Evolutionary conservation across 2,888 invertebrate genomes (phyloP).

Genomic region (Criorhina ranunculi): DNA sequence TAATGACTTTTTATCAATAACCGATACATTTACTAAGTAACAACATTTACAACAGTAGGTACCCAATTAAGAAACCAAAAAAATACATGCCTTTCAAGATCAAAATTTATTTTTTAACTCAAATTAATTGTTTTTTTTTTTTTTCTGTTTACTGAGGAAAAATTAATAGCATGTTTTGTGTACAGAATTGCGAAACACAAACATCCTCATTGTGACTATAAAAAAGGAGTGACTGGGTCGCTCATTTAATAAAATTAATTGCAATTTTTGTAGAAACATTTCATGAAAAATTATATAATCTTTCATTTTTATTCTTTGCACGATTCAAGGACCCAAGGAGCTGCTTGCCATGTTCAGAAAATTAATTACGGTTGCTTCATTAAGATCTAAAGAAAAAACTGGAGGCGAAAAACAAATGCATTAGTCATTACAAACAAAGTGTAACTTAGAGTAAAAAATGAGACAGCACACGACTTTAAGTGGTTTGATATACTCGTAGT

Average conservation of each 20-base stretch:
- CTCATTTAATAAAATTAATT: constrained; percentile 47
- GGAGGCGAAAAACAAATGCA: constrained; percentile 33
- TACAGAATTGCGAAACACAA: too few species aligned
- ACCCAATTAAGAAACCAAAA: constrained; percentile 28
- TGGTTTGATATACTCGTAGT: neutral
- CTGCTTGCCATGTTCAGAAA: constrained; percentile 30
- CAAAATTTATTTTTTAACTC: constrained; percentile 26
- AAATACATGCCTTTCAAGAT: neutral
- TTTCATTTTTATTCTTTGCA: constrained; percentile 51
- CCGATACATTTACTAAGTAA: neutral
- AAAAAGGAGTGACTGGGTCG: constrained; percentile 31
- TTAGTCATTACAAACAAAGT: constrained; percentile 19
- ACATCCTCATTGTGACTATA: constrained; percentile 18
- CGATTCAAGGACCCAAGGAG: constrained; percentile 19
- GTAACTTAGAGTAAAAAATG: constrained; percentile 1
- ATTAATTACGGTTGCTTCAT: constrained; percentile 54
- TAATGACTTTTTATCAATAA: too few species aligned
- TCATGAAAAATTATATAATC: constrained; percentile 50
- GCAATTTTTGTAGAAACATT: constrained; percentile 44
- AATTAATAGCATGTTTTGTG: too few species aligned
- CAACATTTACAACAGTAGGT: constrained; percentile 16
- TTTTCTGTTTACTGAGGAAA: neutral
- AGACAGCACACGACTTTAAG: neutral
- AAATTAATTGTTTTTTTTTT: constrained; percentile 13
- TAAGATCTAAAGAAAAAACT: constrained; percentile 21